Evolutionary conservation across 2,113 vertebrate species (phyloP), one percentile per base, ranked within the genome.

Genomic region (Forbesichthys papilliferus): DNA sequence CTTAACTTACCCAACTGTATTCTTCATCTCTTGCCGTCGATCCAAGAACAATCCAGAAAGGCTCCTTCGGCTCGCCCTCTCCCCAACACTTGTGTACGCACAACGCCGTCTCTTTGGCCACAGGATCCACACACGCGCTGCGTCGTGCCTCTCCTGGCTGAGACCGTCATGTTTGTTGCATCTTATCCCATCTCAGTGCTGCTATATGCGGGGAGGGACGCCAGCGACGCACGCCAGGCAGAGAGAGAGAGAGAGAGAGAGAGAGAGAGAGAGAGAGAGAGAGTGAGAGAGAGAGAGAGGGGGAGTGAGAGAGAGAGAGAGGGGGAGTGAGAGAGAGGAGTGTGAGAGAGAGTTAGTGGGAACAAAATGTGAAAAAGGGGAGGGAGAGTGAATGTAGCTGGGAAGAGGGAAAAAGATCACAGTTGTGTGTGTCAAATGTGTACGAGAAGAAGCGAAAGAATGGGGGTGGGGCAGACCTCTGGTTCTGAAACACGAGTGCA

Each of bases 401-500:
- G 66, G 74, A 70, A 69, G 51, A 18, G 65, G 18, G 27, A 27
- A 27, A 27, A 27, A 27, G 27, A 27, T 27, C 27, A 27, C 27
- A 27, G 27, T 27, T 27, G 27, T 27, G 27, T 27, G 27, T 27
- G 27, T 58, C 49, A 47, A 48, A 62, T 3, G 56, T 52, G 27
- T 13, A 51, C 60, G 65, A 48, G 64, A 75, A 59, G 62, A 57
- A 59, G 62, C 36, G 51, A 16, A 47, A 60, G 14, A 9, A 52
- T 49, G 67, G 14, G 60, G 12, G 53, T n/a, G 58, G 11, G 53
- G 49, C 58, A 66, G 69, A 78, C 81, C 84, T 85, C 86, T 84
- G 80, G 73, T 79, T 85, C 76, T 80, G 74, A 82, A 82, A 76
- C 72, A 69, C 11, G 42, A 83, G 61, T 55, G 48, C 16, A 47